Evolutionary conservation across 2,113 vertebrate genomes (phyloP), one percentile per base, ranked within the genome.

Genomic region (Phodopus roborovskii): DNA sequence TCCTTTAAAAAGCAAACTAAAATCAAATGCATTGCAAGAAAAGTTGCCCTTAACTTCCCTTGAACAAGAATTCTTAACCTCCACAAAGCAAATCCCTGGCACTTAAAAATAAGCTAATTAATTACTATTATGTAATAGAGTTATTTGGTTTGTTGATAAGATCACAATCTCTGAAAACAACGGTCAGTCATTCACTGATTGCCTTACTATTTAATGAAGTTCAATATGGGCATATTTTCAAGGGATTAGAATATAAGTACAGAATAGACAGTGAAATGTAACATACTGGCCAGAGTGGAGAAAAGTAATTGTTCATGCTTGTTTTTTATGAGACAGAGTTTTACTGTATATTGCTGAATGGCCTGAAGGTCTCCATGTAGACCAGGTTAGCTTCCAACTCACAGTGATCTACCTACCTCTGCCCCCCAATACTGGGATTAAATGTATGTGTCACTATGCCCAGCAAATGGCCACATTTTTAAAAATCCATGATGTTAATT

Each of bases 1-100:
- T 6, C 4, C 3, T 95, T 84, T 87, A 28, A 88, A 94, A 91
- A 36, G 2, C 26, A 70, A 88, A 91, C 97, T 94, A 88, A 96
- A 94, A 92, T 77, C 22, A 78, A 91, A 83, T 56, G 22, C 5
- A 68, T 1, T 92, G 1, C 7, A 64, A 39, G 50, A 86, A 10
- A 50, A 17, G 64, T 39, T 60, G 71, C 19, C 64, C 68, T 75
- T 84, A 62, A 62, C 12, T 77, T 77, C 50, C 50, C 74, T 92
- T 92, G 36, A 48, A 70, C 68, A 94, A 87, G n/a, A 93, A 88
- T 81, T 83, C 26, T 93, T 93, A 36, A 90, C 20, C 13, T 77
- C n/a, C 36, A 42, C 33, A 17, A 75, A 17, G 17, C 78, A 92
- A 95, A 33, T 56, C 15, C 88, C 42, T 74, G 62, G 13, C 4